Evolutionary conservation across 2,113 vertebrate genomes (phyloP).

Genomic region (Macrotis lagotis): DNA sequence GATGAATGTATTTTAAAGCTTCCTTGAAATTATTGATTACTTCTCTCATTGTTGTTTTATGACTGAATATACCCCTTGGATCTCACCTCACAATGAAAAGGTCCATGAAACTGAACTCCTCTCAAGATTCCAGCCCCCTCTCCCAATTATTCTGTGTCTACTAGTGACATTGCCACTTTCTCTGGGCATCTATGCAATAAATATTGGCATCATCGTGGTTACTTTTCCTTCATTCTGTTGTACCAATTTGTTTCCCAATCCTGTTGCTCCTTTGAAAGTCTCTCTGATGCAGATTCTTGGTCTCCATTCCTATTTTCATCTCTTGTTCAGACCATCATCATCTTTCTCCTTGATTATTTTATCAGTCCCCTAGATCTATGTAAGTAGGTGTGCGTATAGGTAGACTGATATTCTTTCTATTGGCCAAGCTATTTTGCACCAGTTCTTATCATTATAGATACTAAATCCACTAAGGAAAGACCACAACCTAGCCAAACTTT

Average conservation of each 20-base stretch:
- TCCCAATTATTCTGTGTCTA: neutral
- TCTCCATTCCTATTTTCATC: neutral
- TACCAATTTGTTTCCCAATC: neutral
- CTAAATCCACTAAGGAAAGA: neutral
- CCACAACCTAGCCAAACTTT: neutral
- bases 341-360: neutral
- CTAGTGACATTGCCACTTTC: neutral
- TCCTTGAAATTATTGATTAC: neutral
- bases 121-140: neutral
- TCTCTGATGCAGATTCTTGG: neutral
- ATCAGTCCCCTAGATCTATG: neutral
- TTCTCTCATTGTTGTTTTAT: neutral
- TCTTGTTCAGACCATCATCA: slow-evolving; percentile 14
- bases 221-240: neutral
- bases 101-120: neutral
- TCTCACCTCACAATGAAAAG: slow-evolving; percentile 27
- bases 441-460: neutral
- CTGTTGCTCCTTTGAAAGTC: slow-evolving; percentile 9
- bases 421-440: neutral
- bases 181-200: too few species aligned
- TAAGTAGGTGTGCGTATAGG: too few species aligned
- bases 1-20: too few species aligned
- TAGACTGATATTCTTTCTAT: neutral
- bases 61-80: neutral
- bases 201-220: neutral